phyloP scores from a whole-genome alignment of 30 jellyfish, hydroid and myxozoan species.

The Chironex yamaguchii region DNA sequence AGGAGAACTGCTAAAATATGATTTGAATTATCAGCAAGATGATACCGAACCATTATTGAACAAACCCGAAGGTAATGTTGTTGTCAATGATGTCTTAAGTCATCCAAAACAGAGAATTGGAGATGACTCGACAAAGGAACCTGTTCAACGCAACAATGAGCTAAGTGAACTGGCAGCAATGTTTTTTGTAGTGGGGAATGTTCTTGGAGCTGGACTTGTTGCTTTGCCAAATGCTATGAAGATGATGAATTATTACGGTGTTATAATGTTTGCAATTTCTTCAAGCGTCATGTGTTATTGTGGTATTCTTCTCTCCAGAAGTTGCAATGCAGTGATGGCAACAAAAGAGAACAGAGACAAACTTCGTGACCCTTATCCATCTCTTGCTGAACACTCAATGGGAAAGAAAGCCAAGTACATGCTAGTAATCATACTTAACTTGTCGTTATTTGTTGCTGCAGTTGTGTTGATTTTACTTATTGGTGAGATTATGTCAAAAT shows the following conservation, averaged over 20 bases:
- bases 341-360: conserved; percentile 79
- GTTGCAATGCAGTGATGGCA: conserved; percentile 79
- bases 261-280: conserved; percentile 79
- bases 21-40: too few species aligned
- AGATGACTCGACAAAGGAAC: too few species aligned
- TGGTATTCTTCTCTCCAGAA: conserved; percentile 89
- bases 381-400: conserved; percentile 91
- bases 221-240: conserved; percentile 97
- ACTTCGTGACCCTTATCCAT: conserved; percentile 95
- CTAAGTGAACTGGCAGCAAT: conserved; percentile 74
- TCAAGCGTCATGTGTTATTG: conserved; percentile 82
- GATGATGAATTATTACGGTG: conserved; percentile 88
- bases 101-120: too few species aligned
- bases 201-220: conserved; percentile 98
- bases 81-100: too few species aligned
- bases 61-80: too few species aligned
- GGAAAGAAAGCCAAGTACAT: conserved; percentile 86
- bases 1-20: too few species aligned
- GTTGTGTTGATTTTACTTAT: conserved; percentile 82
- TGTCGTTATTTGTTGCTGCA: conserved; percentile 76
- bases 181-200: conserved; percentile 93
- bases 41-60: too few species aligned
- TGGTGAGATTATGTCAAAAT: conserved; percentile 87
- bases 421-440: conserved; percentile 74
- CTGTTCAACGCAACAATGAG: too few species aligned